These are phyloP conservation scores for Menidia beryllina DNA, from an alignment of 2,113 vertebrate species.

Conservation along the genomic window DNA sequence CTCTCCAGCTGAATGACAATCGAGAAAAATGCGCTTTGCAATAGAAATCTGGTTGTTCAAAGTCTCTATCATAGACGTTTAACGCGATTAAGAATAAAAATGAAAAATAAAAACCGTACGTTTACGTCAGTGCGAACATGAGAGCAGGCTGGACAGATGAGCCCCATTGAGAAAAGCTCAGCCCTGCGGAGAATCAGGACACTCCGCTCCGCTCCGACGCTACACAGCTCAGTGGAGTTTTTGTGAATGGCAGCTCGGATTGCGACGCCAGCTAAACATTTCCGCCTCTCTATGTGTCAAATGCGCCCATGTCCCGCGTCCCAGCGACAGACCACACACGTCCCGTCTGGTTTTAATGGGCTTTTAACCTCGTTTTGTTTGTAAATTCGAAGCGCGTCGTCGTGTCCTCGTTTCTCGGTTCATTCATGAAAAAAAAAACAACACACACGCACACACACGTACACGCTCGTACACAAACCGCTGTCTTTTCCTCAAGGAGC, in stretches of 20 bases:
- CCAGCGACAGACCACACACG: too few relatives aligned
- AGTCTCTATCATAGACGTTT: not conserved
- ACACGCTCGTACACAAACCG: too few relatives aligned
- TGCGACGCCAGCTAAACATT: constrained; percentile 27
- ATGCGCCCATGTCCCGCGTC: not conserved
- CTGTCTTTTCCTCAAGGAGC: constrained; percentile 76
- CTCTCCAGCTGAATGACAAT: not conserved
- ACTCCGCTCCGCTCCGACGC: constrained; percentile 16
- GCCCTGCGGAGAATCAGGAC: constrained; percentile 40
- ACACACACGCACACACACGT: too few relatives aligned
- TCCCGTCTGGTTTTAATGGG: not conserved
- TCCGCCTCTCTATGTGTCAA: not conserved
- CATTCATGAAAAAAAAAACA: constrained; percentile 91
- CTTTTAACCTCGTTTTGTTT: not conserved
- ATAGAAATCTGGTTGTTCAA: not conserved
- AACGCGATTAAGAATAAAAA: not conserved
- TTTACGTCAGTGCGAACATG: constrained; percentile 4
- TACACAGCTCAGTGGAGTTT: constrained; percentile 60
- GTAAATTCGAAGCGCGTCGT: not conserved
- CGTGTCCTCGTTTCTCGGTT: constrained; percentile 64
- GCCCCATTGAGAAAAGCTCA: constrained; percentile 74
- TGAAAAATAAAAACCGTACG: constrained; percentile 1
- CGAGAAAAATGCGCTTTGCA: not conserved
- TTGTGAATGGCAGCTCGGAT: constrained; percentile 77
- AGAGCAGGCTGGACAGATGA: constrained; percentile 51